Base-by-base conservation (phyloP, 2,797 vertebrate species). In the Erpetoichthys calabaricus region DNA sequence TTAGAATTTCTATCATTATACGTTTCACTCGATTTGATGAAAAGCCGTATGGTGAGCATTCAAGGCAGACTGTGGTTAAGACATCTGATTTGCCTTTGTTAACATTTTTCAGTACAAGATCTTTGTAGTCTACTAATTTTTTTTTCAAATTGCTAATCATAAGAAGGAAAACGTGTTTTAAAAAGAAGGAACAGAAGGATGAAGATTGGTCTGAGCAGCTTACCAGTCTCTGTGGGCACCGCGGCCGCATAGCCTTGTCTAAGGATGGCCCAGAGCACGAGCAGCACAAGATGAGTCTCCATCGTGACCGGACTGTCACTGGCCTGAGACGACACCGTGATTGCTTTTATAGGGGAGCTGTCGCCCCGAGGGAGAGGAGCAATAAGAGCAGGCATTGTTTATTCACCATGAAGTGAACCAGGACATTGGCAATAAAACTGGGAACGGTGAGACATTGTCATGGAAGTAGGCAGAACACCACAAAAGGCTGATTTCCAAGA, bases 241-340 rank as follows among this genome's bases (percentile, higher is more conserved):
- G 61, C 60, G 51, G 8, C 6, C 56, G 65, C 7, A 7, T 43
- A 52, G 7, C 56, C 2, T 51, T 62, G 56, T 0, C 71, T 4
- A 67, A 66, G 73, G 41, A 67, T 56, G 41, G 25, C 25, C 25
- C 62, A 66, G 49, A 76, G 47, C 42, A 44, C 51, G 46, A 84
- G 61, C 54, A 80, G 63, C 67, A 57, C 53, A 4, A 47, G 42
- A 8, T 44, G 1, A 25, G 63, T 63, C 73, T 43, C 51, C 70
- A 68, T 68, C 3, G 3, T 65, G 58, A 59, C 45, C 62, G 44
- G 49, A 57, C 45, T 44, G 10, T 60, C 54, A 52, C 51, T 53
- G 10, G 43, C 5, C 43, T 51, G 51, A 25, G 42, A 25, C 44
- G 43, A 44, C 62, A 8, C 25, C 25, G 57, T 49, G 49, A 42